These are phyloP conservation scores for Opisthocomus hoazin DNA, from an alignment of 2,113 vertebrate species.

Conservation along the genomic window DNA sequence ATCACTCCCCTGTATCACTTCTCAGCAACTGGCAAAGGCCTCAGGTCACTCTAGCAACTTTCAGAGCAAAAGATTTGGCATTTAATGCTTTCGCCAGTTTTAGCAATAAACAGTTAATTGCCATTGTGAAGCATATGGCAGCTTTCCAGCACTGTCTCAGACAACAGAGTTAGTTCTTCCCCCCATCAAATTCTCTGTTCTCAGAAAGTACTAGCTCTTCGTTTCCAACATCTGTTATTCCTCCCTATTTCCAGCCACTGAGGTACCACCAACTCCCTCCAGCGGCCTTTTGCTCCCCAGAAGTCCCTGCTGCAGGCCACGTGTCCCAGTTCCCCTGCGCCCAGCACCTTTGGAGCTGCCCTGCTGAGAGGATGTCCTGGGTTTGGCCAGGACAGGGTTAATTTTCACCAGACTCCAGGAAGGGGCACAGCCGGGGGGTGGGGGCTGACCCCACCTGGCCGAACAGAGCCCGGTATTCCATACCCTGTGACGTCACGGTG, in stretches of 20 bases:
- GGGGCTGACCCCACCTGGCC: too few species aligned
- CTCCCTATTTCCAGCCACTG: background rate
- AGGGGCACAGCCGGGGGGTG: too few species aligned
- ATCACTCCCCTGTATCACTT: too few species aligned
- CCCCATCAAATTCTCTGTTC: background rate
- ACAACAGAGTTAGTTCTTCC: background rate
- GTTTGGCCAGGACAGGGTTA: too few species aligned
- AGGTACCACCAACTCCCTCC: background rate
- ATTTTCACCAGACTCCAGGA: too few species aligned
- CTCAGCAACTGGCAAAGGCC: background rate
- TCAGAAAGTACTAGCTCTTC: background rate
- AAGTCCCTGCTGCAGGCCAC: background rate
- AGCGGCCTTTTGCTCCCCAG: background rate
- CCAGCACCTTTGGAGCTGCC: background rate
- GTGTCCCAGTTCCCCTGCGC: background rate
- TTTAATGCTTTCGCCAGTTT: background rate
- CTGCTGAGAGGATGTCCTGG: too few species aligned
- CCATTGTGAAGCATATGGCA: background rate
- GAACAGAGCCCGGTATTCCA: too few species aligned
- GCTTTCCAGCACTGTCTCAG: background rate
- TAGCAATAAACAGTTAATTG: background rate
- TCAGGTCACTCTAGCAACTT: background rate
- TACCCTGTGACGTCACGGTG: too few species aligned
- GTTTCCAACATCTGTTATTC: background rate
- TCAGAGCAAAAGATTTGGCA: background rate